Percentiles rank a stretch among this genome's conserved stretches.
Evolutionary conservation across 2,113 vertebrate genomes (phyloP).

Genomic region (Phaethornis superciliosus): DNA sequence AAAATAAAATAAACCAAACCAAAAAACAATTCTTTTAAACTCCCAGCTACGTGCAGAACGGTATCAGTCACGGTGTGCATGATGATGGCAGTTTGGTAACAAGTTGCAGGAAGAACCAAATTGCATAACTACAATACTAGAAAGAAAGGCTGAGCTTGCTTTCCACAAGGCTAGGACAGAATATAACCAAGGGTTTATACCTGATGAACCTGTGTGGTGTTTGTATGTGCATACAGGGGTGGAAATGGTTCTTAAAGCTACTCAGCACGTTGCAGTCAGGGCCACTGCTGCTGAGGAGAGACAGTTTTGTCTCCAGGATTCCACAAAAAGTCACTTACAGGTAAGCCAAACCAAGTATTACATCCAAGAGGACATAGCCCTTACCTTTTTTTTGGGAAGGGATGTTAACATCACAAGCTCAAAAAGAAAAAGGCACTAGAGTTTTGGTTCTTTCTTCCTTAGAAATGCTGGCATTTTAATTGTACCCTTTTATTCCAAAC

Average conservation of each 20-base stretch:
- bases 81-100: background rate
- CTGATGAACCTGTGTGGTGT: background rate
- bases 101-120: constrained; percentile 27
- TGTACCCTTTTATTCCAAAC: background rate
- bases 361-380: constrained; percentile 28
- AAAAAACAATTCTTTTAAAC: background rate
- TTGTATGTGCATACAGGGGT: background rate
- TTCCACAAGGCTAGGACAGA: background rate
- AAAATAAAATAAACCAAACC: background rate
- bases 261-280: background rate
- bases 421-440: constrained; percentile 74
- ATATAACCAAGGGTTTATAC: background rate
- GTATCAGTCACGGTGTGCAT: background rate
- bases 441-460: constrained; percentile 42
- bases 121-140: background rate
- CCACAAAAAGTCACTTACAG: background rate
- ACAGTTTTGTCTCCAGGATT: background rate
- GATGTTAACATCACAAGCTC: constrained; percentile 9
- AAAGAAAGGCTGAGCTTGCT: background rate
- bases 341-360: background rate
- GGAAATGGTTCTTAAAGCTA: background rate
- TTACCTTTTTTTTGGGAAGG: background rate
- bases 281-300: background rate
- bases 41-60: background rate
- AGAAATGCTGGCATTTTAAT: constrained; percentile 63